These are phyloP conservation scores for Cyphomyrus discorhynchus DNA, from an alignment of 2,113 vertebrate species.

Conservation along the genomic window DNA sequence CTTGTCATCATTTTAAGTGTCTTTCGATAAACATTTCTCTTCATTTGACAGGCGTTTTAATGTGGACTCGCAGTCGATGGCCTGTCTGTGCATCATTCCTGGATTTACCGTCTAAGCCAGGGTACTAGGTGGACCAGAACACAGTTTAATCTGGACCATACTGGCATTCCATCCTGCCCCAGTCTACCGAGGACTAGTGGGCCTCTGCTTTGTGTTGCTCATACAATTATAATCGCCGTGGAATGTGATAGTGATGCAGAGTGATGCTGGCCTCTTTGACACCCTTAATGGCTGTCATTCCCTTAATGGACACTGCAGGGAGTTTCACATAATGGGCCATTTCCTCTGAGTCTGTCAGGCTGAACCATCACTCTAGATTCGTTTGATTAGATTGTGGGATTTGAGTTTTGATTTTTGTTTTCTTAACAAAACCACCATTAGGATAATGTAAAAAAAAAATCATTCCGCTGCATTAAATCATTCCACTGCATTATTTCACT, in stretches of 20 bases:
- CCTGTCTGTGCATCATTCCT: not conserved
- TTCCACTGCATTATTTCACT: not conserved
- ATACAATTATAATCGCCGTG: not conserved
- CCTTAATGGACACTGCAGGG: not conserved
- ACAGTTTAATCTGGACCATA: not conserved
- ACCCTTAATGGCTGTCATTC: not conserved
- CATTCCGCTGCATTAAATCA: not conserved
- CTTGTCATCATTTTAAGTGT: not conserved
- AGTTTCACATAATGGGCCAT: not conserved
- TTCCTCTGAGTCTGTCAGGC: not conserved
- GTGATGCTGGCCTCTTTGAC: not conserved
- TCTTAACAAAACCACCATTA: not conserved
- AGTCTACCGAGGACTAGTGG: not conserved
- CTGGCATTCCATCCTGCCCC: too few species aligned
- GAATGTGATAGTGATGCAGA: not conserved
- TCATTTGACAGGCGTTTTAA: not conserved
- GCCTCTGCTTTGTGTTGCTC: not conserved
- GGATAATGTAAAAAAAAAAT: not conserved
- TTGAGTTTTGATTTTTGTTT: not conserved
- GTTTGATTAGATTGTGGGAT: not conserved
- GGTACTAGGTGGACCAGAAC: not conserved
- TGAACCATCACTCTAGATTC: too few species aligned
- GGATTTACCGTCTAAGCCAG: not conserved
- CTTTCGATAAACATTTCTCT: not conserved
- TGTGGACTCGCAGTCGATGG: not conserved